Evolutionary conservation across 2,113 vertebrate species (phyloP).

Genomic region (Ophiodon elongatus): DNA sequence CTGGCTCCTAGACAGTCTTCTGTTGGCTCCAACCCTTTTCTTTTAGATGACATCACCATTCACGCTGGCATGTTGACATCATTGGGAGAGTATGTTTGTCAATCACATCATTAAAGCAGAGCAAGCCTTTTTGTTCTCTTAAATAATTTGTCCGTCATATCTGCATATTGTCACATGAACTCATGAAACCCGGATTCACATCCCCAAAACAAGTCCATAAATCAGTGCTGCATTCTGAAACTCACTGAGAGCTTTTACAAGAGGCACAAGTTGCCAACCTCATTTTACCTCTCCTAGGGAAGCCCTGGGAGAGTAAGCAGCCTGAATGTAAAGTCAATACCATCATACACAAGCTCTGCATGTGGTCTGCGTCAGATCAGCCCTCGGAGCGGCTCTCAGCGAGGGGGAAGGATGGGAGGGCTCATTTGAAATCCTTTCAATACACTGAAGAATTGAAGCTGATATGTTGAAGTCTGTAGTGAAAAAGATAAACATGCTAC

Average conservation of each 20-base stretch:
- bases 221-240: slow-evolving; percentile 35
- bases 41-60: slow-evolving; percentile 69
- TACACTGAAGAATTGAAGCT: slow-evolving; percentile 52
- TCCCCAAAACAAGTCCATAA: slow-evolving; percentile 38
- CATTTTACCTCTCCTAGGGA: slow-evolving; percentile 70
- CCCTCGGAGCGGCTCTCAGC: slow-evolving; percentile 60
- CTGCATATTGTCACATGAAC: slow-evolving; percentile 19
- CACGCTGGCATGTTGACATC: slow-evolving; percentile 50
- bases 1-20: slow-evolving; percentile 71
- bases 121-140: slow-evolving; percentile 6
- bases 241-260: slow-evolving; percentile 44
- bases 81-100: slow-evolving; percentile 30
- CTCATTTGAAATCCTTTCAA: slow-evolving; percentile 66
- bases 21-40: slow-evolving; percentile 51
- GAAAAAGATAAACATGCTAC: slow-evolving; percentile 54
- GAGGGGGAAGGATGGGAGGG: slow-evolving; percentile 36
- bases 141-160: slow-evolving; percentile 15
- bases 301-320: slow-evolving; percentile 75
- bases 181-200: slow-evolving; percentile 25
- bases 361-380: slow-evolving; percentile 75
- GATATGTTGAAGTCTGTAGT: slow-evolving; percentile 60
- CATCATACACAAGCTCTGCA: slow-evolving; percentile 74
- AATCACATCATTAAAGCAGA: slow-evolving; percentile 37
- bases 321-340: slow-evolving; percentile 80
- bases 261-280: slow-evolving; percentile 64